Evolutionary conservation across 2,888 invertebrate species (phyloP).

Genomic region (Bombylius major): DNA sequence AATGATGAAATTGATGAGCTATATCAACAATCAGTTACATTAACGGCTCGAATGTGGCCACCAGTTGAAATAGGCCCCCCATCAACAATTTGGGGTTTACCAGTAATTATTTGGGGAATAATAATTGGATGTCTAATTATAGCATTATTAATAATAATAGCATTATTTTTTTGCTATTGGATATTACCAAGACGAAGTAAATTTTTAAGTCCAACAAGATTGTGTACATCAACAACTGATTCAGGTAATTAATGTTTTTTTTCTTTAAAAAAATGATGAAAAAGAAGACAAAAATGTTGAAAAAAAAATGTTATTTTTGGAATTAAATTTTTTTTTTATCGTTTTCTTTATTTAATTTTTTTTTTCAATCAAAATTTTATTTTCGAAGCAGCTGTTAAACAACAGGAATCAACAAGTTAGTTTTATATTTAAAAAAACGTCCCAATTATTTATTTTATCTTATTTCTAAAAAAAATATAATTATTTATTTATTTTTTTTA

Average conservation of each 20-base stretch:
- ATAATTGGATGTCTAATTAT: conserved; percentile 14
- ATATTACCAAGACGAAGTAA: conserved; percentile 15
- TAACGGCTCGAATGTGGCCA: conserved; percentile 32
- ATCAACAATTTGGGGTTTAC: conserved; percentile 16
- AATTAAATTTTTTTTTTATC: not conserved
- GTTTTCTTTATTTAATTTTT: not conserved
- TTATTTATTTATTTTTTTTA: too few relatives aligned
- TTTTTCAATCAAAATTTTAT: conserved; percentile 1
- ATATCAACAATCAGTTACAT: conserved; percentile 30
- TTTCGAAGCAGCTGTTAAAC: too few relatives aligned
- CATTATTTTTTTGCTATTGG: conserved; percentile 17
- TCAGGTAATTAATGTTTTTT: conserved; percentile 8
- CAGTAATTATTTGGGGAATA: conserved; percentile 16
- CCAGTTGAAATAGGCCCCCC: conserved; percentile 17
- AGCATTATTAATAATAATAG: conserved; percentile 11
- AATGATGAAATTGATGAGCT: conserved; percentile 18
- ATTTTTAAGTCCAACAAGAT: conserved; percentile 14
- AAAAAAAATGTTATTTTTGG: not conserved
- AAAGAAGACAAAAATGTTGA: not conserved
- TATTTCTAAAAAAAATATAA: not conserved
- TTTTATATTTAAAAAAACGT: not conserved
- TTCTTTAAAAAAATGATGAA: not conserved
- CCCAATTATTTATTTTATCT: not conserved
- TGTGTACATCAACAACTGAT: conserved; percentile 10
- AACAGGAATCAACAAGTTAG: conserved; percentile 11